Evolutionary conservation across 53 echinoderm and acorn worm species (phyloP).

Genomic region (Holothuria scabra): DNA sequence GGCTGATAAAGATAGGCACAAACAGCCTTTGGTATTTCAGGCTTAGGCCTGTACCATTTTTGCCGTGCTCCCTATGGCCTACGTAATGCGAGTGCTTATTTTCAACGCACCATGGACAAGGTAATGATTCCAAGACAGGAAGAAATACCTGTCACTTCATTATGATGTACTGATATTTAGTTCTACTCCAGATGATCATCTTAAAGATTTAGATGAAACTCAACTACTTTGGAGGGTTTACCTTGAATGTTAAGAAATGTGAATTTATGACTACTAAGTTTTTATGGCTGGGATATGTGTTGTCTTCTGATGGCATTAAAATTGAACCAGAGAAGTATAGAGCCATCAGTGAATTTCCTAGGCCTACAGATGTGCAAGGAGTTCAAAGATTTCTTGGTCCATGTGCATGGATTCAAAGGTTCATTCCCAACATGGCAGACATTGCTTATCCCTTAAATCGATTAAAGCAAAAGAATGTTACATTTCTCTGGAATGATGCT

Average conservation of each 20-base stretch:
- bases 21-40: too few species aligned
- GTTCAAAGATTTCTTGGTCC: conserved; percentile 21
- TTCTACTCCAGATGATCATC: not conserved
- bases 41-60: too few species aligned
- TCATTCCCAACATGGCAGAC: conserved; percentile 28
- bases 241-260: too few species aligned
- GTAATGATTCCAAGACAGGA: too few species aligned
- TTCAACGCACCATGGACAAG: too few species aligned
- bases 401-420: too few species aligned
- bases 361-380: not conserved
- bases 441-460: conserved; percentile 19
- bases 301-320: not conserved
- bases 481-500: conserved; percentile 10
- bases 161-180: not conserved
- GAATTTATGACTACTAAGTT: too few species aligned
- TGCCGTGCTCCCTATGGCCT: too few species aligned
- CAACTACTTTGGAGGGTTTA: too few species aligned
- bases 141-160: too few species aligned
- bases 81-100: too few species aligned
- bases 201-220: not conserved
- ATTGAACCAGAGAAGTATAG: conserved; percentile 2
- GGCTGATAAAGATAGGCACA: conserved; percentile 20
- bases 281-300: too few species aligned
- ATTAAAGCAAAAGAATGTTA: conserved; percentile 26
- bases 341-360: conserved; percentile 5